Base-by-base conservation (phyloP, 1,140 invertebrate genomes). In the Meloidogyne hapla region DNA sequence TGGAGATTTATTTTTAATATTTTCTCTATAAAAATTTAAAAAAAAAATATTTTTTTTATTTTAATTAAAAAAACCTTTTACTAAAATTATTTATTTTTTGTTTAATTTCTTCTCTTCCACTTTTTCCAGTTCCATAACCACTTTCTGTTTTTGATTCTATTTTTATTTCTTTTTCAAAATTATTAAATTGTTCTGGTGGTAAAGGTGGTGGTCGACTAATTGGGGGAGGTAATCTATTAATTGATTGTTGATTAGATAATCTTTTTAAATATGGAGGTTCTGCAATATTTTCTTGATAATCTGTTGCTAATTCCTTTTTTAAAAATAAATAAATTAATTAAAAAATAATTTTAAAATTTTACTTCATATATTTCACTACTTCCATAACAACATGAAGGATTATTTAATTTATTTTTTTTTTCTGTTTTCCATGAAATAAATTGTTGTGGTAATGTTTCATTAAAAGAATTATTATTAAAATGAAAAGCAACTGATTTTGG, bases 301-400 rank as follows among this genome's bases (percentile, higher is more conserved):
- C 45, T 42, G 13, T 10, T 42, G 40, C 10, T 42, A 42, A 42
- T 42, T 42, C 40, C 40, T 42, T 42, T 38, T 38, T 38, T 42
- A 13, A 42, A 42, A 42, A 33, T 33, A 33, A 33, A 6, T 33
- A 6, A 4, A 6, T 33, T 33, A n/a, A n/a, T n/a, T n/a, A n/a
- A n/a, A n/a, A n/a, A n/a, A n/a, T n/a, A n/a, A n/a, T n/a, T n/a
- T n/a, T n/a, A 56, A n/a, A n/a, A 56, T 8, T 6, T 6, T 18
- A 56, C 48, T 5, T 56, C 48, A 56, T 56, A 56, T n/a, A 56
- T n/a, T 56, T 56, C 48, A 56, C 48, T n/a, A 56, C 48, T 56
- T 8, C 18, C 12, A 56, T 56, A n/a, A 56, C n/a, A 56, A 56
- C 18, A 56, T n/a, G 5, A n/a, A 21, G 18, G 18, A 56, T 4